phyloP scores from a whole-genome alignment of 2,888 invertebrate species.

The Caenorhabditis wallacei region DNA sequence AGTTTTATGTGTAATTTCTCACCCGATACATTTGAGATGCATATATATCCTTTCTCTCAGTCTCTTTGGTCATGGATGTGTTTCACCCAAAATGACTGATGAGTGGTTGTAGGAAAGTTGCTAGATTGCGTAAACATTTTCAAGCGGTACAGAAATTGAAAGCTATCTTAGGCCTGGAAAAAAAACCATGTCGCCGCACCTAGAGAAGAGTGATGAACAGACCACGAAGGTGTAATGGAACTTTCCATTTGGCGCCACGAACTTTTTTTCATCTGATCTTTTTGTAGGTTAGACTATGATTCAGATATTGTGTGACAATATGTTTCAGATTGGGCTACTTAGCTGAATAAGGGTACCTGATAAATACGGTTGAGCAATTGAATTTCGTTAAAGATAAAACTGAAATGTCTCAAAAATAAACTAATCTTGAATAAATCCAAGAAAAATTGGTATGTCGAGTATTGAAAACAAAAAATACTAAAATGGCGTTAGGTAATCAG shows the following conservation, averaged over 20 bases:
- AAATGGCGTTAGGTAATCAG: neutral
- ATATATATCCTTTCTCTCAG: conserved; percentile 32
- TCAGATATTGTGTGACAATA: neutral
- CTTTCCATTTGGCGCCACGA: conserved; percentile 23
- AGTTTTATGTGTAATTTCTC: conserved; percentile 64
- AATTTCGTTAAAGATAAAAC: too few species aligned
- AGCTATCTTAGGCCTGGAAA: conserved; percentile 17
- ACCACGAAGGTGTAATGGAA: conserved; percentile 42
- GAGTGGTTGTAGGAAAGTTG: conserved; percentile 60
- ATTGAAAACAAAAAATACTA: neutral
- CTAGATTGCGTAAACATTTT: conserved; percentile 52
- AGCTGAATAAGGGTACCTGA: too few species aligned
- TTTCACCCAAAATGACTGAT: conserved; percentile 62
- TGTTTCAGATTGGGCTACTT: too few species aligned
- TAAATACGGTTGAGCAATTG: too few species aligned
- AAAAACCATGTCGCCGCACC: conserved; percentile 39
- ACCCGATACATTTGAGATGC: conserved; percentile 51
- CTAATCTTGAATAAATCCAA: too few species aligned
- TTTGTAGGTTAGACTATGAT: conserved; percentile 7
- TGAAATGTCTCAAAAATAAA: too few species aligned
- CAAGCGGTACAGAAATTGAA: conserved; percentile 57
- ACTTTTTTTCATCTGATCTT: conserved; percentile 5
- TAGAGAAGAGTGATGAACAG: conserved; percentile 35
- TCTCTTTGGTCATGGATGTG: conserved; percentile 52
- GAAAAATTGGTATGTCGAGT: neutral